phyloP scores from a whole-genome alignment of 2,888 invertebrate species.

The Brenthis hecate region DNA sequence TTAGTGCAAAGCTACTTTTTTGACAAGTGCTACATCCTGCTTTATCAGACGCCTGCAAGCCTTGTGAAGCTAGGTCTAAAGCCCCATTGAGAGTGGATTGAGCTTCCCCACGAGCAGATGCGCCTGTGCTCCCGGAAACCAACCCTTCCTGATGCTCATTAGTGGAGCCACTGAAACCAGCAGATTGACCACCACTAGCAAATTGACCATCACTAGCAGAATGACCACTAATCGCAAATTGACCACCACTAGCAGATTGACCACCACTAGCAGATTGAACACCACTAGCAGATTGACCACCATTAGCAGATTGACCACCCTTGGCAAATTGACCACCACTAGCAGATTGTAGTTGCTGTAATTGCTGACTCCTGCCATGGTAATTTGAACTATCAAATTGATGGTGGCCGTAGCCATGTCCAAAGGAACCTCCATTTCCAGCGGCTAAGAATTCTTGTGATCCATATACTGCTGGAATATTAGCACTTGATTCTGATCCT shows the following conservation, averaged over 20 bases:
- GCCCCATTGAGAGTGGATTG: slow-evolving; percentile 58
- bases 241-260: background rate
- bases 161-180: background rate
- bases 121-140: background rate
- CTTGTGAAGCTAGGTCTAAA: slow-evolving; percentile 61
- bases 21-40: slow-evolving; percentile 62
- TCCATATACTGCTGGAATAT: background rate
- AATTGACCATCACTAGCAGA: background rate
- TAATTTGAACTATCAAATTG: background rate
- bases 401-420: background rate
- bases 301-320: background rate
- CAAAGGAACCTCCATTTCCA: slow-evolving; percentile 4
- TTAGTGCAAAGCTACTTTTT: slow-evolving; percentile 65
- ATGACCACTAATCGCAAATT: background rate
- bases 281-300: background rate
- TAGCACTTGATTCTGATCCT: background rate
- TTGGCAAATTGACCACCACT: background rate
- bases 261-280: background rate
- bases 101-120: background rate
- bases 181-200: background rate
- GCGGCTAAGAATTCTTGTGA: background rate
- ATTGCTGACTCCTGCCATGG: background rate
- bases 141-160: background rate
- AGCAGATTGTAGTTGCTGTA: background rate
- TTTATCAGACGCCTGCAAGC: slow-evolving; percentile 52